A percentile compares a stretch with the other conserved stretches of the same genome.
Conservation (phyloP, 2,113 vertebrate genomes). For the Shinisaurus crocodilurus region DNA sequence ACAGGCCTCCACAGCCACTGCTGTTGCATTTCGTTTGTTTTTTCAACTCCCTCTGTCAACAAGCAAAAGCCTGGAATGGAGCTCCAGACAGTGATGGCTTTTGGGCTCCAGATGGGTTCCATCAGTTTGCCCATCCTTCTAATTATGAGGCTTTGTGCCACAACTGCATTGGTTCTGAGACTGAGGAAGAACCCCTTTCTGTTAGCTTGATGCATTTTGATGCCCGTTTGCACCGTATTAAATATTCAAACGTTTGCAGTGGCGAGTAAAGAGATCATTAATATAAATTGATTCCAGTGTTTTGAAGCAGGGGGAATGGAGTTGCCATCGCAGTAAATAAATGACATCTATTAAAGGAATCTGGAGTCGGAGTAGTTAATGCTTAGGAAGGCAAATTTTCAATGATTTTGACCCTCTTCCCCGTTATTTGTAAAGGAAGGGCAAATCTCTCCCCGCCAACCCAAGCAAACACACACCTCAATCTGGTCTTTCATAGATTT, state of each 20-base stretch:
- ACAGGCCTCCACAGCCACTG: not conserved
- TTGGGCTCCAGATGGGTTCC: conserved; percentile 9
- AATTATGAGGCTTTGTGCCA: not conserved
- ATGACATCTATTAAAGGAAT: conserved; percentile 10
- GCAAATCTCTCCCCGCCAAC: not conserved
- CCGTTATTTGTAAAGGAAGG: conserved; percentile 17
- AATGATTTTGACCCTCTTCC: not conserved
- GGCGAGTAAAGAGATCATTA: conserved; percentile 63
- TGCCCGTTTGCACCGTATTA: conserved; percentile 58
- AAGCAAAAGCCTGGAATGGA: not conserved
- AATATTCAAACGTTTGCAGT: conserved; percentile 73
- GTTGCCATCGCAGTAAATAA: conserved; percentile 34
- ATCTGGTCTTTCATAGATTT: too few species aligned
- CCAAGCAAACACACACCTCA: not conserved
- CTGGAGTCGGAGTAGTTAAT: conserved; percentile 13
- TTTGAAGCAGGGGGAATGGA: conserved; percentile 34
- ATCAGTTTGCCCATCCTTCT: conserved; percentile 31
- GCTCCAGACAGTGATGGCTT: conserved; percentile 14
- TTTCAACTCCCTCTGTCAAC: conserved; percentile 17
- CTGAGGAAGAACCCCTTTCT: too few species aligned
- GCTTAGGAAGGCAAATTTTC: conserved; percentile 23
- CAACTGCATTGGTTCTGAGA: too few species aligned
- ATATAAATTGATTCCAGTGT: conserved; percentile 63
- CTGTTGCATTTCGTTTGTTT: not conserved
- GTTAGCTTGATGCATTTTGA: conserved; percentile 31